These are phyloP conservation scores for Setophaga kirtlandii DNA, from an alignment of 2,113 vertebrate species.

Conservation along the genomic window DNA sequence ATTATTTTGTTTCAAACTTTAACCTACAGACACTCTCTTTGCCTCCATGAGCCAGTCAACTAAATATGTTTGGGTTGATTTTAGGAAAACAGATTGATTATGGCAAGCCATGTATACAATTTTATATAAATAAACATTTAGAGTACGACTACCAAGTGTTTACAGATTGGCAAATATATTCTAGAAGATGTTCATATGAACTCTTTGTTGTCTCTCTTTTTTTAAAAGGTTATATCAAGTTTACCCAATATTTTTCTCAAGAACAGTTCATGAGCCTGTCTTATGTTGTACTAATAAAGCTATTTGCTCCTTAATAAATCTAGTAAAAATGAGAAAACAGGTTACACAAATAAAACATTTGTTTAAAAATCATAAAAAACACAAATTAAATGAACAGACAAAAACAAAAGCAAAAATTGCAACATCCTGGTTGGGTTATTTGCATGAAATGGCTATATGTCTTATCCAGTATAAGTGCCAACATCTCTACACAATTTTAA, in stretches of 20 bases:
- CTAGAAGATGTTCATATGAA: not conserved
- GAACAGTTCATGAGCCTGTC: not conserved
- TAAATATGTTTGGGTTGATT: slow-evolving; percentile 43
- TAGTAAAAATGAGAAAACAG: not conserved
- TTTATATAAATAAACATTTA: slow-evolving; percentile 47
- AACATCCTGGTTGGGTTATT: not conserved
- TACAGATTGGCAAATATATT: not conserved
- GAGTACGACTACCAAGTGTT: not conserved
- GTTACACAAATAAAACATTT: not conserved
- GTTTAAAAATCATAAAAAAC: not conserved
- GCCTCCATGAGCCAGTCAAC: not conserved
- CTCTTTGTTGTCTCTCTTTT: not conserved
- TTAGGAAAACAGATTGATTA: slow-evolving; percentile 34
- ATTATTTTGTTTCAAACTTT: slow-evolving; percentile 51
- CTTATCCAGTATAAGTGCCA: not conserved
- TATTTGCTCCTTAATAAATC: not conserved
- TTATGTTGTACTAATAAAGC: not conserved
- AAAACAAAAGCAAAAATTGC: not conserved
- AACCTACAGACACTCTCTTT: slow-evolving; percentile 3
- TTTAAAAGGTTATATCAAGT: not conserved
- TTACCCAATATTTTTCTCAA: not conserved
- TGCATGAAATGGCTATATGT: not conserved
- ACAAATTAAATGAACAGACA: not conserved
- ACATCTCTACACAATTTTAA: not conserved
- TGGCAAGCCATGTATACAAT: not conserved